phyloP scores from a whole-genome alignment of 2,888 invertebrate genomes.

The Mesorhabditis spiculigera region DNA sequence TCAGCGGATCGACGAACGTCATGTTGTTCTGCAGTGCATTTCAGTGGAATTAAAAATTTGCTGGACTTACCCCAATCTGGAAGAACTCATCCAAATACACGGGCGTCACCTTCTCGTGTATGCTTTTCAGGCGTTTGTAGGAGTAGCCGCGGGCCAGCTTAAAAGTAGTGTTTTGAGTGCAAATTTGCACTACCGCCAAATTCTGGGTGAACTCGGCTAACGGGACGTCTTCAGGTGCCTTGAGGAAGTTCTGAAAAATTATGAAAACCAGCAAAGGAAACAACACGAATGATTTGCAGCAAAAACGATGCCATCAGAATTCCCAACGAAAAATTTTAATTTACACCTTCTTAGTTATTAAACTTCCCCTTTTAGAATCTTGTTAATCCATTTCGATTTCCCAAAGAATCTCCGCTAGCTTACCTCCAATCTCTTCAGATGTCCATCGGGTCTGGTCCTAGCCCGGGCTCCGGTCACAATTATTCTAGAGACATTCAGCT shows the following conservation, averaged over 20 bases:
- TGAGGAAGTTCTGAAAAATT: not conserved
- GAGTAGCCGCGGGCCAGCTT: not conserved
- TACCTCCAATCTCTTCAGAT: no score
- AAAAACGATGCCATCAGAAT: no score
- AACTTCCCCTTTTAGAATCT: no score
- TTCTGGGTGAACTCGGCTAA: not conserved
- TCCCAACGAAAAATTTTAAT: no score
- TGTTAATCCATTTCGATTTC: no score
- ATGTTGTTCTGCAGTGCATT: not conserved
- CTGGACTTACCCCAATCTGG: not conserved
- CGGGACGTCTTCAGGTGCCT: not conserved
- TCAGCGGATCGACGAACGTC: not conserved
- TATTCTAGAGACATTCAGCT: not conserved
- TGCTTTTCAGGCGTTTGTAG: not conserved
- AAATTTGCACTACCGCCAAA: not conserved
- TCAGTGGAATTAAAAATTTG: no score
- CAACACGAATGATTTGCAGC: no score
- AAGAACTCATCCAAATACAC: not conserved
- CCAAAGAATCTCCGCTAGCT: no score
- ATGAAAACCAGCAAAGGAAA: no score
- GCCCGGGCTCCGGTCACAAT: not conserved
- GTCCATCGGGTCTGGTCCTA: not conserved
- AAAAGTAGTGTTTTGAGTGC: not conserved
- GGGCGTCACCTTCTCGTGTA: constrained; percentile 1
- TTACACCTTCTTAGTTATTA: no score